Base-by-base conservation (phyloP, 2,888 invertebrate species). In the Ceratothoa steindachneri region DNA sequence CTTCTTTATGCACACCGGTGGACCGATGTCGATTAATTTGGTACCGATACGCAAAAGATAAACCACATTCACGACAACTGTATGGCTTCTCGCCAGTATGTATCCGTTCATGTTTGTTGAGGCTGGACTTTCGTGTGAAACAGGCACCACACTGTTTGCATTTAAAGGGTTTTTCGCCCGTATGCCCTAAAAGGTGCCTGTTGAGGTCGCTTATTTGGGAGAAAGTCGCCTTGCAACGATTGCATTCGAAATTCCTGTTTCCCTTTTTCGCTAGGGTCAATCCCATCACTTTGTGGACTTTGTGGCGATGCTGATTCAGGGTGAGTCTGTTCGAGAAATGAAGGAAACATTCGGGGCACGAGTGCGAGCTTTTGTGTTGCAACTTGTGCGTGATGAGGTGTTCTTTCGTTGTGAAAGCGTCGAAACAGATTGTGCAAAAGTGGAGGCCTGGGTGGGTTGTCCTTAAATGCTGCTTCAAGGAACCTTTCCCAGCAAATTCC, bases 401-500 rank as follows among this genome's bases (percentile, higher is more conserved):
- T 24, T 60, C 60, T 24, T 60, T 60, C 9, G 60, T 60, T 24
- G 60, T 60, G 24, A 60, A 60, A 24, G 60, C 60, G 24, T 60
- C 60, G 27, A 60, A 60, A 24, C 60, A 60, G 24, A 60, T 24
- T 15, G 60, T 60, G 24, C 60, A 60, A 60, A 60, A 60, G 24
- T 60, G 60, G 12, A 60, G 27, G 12, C 60, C 60, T 22, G 60
- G 60, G 24, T 60, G 60, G 24, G 19, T 60, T 24, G 60, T 22
- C 24, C 27, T 87, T 81, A 87, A 85, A 81, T 88, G 88, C 81
- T 87, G 87, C 0, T 87, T 85, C 82, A 88, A 83, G 82, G 87
- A 87, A 69, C 87, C 87, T 82, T 86, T 86, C 77, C 87, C 87
- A 71, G 87, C 87, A 83, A 88, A 88, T 81, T 87, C 86, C 83